Conservation (phyloP, 1,140 invertebrate species). For the Macrosteles quadrilineatus region DNA sequence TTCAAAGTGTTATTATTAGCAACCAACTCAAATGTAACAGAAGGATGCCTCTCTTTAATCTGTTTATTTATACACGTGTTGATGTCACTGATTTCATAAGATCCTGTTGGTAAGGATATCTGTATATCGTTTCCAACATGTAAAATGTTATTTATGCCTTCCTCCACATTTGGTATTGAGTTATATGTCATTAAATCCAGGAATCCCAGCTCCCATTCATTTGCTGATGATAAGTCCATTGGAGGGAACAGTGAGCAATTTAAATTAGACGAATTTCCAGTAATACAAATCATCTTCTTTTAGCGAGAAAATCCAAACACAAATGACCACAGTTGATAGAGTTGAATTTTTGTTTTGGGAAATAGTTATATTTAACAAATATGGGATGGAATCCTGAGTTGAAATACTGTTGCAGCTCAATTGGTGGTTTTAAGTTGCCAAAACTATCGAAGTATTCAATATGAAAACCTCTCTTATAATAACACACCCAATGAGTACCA, state of each 20-base stretch:
- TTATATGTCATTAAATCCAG: conserved; percentile 19
- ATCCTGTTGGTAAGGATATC: conserved; percentile 24
- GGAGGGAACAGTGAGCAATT: conserved; percentile 12
- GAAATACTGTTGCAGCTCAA: conserved; percentile 21
- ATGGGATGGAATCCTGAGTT: neutral
- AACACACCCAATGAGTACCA: conserved; percentile 48
- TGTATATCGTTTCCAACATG: neutral
- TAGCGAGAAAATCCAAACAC: conserved; percentile 8
- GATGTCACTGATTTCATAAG: conserved; percentile 17
- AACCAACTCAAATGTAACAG: neutral
- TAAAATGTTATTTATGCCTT: conserved; percentile 9
- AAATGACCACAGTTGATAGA: conserved; percentile 26
- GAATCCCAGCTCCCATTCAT: conserved; percentile 20
- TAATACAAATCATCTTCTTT: neutral
- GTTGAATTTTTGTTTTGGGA: conserved; percentile 8
- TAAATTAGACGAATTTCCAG: neutral
- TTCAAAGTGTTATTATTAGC: conserved; percentile 16
- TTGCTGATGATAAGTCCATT: neutral
- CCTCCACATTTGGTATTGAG: conserved; percentile 25
- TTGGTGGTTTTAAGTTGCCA: conserved; percentile 18
- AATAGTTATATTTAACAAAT: conserved; percentile 22
- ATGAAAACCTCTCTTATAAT: conserved; percentile 40
- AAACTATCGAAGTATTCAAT: conserved; percentile 31
- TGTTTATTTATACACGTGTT: neutral
- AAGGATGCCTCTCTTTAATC: neutral